Base-by-base conservation (phyloP, 1,140 invertebrate genomes). In the Tetramorium simillimum region DNA sequence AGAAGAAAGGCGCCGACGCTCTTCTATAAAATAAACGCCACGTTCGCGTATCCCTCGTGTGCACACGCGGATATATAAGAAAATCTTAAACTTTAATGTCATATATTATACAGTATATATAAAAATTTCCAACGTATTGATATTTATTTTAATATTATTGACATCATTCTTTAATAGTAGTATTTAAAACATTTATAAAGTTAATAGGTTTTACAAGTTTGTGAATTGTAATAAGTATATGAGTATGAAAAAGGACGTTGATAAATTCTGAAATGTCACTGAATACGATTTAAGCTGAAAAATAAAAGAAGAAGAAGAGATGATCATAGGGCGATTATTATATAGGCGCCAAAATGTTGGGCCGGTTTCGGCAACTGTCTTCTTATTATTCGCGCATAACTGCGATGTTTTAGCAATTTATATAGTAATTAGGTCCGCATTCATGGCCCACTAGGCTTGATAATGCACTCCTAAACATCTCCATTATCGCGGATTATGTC, bases 401-500 rank as follows among this genome's bases (percentile, higher is more conserved):
- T 33, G 77, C 63, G 85, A 43, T 70, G 62, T 87, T 89, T 89
- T n/a, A 69, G 82, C 53, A 78, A 90, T 92, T 92, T 91, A 88
- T 90, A 78, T 82, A 87, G 90, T 91, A 92, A 92, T 92, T 92
- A 92, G 86, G 89, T 43, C 18, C 28, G 86, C 49, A 90, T 84
- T 81, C 81, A 86, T 37, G 58, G 77, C 67, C 85, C 86, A 88
- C 40, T 49, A 53, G 80, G 21, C 56, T 62, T 43, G 77, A 33
- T 86, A 89, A 89, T 73, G 60, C 40, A 37, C 49, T 84, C 24
- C 86, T 78, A 60, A 92, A 92, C 90, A 82, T 91, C 92, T 92
- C 89, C 89, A 93, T 92, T 93, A 93, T 89, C 82, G 46, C 78
- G 86, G 63, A 92, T 93, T 91, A 91, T 88, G 51, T 58, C 69